These are phyloP conservation scores for Silurus meridionalis DNA, from an alignment of 2,113 vertebrate species.

Conservation along the genomic window DNA sequence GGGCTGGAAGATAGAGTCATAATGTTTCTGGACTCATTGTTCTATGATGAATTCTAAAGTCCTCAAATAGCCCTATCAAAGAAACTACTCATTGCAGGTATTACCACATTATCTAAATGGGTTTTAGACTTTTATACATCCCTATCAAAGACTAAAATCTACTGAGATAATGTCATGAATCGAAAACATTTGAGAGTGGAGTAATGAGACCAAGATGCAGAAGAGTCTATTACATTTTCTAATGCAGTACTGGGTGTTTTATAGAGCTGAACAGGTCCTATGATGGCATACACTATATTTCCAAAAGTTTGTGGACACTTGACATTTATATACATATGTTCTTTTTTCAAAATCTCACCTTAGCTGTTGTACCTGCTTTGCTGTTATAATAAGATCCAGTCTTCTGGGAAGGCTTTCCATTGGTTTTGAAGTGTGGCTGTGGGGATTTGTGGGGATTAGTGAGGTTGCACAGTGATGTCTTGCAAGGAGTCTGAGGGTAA, in stretches of 20 bases:
- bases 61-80: not conserved
- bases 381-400: not conserved
- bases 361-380: not conserved
- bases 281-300: not conserved
- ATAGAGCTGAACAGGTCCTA: not conserved
- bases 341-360: not conserved
- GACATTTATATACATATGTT: not conserved
- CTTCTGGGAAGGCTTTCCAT: not conserved
- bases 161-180: not conserved
- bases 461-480: not conserved
- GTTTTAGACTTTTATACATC: not conserved
- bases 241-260: not conserved
- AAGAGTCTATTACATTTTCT: not conserved
- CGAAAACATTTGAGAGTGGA: not conserved
- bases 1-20: not conserved
- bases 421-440: not conserved
- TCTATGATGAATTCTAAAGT: not conserved
- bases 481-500: not conserved
- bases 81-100: not conserved
- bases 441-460: not conserved
- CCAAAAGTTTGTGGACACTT: not conserved
- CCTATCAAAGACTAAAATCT: not conserved
- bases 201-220: not conserved
- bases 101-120: not conserved
- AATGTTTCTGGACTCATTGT: not conserved